phyloP scores from a whole-genome alignment of 2,113 vertebrate genomes.

The Rattus rattus region DNA sequence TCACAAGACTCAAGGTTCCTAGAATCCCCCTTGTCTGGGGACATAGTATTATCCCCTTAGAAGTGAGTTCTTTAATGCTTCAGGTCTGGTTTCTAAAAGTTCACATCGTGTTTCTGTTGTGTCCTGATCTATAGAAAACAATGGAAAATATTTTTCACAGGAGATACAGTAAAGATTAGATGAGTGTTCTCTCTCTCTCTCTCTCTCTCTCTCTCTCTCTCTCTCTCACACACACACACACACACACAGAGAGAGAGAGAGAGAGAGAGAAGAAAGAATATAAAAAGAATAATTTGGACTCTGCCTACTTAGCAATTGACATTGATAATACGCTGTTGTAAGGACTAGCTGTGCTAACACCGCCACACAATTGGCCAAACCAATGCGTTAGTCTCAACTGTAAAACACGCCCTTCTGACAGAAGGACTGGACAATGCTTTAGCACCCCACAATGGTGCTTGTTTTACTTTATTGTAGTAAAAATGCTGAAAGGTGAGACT shows the following conservation, averaged over 20 bases:
- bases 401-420: not conserved
- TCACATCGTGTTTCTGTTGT: not conserved
- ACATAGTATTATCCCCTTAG: not conserved
- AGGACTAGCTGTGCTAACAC: not conserved
- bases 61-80: not conserved
- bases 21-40: not conserved
- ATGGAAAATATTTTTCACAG: conserved; percentile 1
- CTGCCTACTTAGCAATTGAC: not conserved
- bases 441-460: not conserved
- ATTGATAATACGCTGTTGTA: not conserved
- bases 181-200: not conserved
- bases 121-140: not conserved
- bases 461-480: conserved; percentile 37
- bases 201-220: not conserved
- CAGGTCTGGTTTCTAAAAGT: not conserved
- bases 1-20: not conserved
- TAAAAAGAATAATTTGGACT: not conserved
- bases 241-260: too few species aligned
- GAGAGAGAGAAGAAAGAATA: too few species aligned
- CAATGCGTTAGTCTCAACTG: not conserved
- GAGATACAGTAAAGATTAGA: not conserved
- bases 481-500: not conserved
- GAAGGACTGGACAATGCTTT: not conserved
- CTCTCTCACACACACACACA: not conserved
- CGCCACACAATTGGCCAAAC: not conserved